Percentiles rank a stretch among this genome's conserved stretches.
Conservation (phyloP, 2,797 vertebrate species). For the Sphenopsis melanotis region DNA sequence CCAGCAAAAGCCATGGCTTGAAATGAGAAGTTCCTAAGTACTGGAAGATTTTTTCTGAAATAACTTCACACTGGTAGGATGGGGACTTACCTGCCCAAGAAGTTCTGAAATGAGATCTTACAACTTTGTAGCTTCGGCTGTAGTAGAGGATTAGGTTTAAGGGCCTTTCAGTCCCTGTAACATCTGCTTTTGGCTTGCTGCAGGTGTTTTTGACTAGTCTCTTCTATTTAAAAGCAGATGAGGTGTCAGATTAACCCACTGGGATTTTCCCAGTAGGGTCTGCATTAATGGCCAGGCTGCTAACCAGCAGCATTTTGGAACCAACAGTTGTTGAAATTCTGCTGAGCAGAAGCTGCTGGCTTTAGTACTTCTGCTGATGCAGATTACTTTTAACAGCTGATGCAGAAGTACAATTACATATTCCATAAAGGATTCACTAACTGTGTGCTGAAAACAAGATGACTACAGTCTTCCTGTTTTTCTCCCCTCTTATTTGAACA, state of each 20-base stretch:
- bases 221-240: background rate
- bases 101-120: background rate
- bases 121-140: background rate
- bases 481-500: background rate
- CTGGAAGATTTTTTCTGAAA: background rate
- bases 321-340: background rate
- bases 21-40: background rate
- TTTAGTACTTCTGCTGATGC: constrained; percentile 14
- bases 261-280: background rate
- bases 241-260: background rate
- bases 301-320: background rate
- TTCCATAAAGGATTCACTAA: background rate
- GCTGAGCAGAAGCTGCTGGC: background rate
- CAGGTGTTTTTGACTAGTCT: background rate
- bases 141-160: background rate
- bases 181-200: background rate
- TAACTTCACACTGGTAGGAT: background rate
- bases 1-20: background rate
- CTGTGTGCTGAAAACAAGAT: background rate
- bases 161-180: background rate
- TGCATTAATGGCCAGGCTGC: background rate
- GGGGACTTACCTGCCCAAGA: background rate
- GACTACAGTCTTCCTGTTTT: background rate
- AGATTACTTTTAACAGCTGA: background rate
- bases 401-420: background rate